Conservation (phyloP, 2,113 vertebrate species). For the Colaptes auratus region DNA sequence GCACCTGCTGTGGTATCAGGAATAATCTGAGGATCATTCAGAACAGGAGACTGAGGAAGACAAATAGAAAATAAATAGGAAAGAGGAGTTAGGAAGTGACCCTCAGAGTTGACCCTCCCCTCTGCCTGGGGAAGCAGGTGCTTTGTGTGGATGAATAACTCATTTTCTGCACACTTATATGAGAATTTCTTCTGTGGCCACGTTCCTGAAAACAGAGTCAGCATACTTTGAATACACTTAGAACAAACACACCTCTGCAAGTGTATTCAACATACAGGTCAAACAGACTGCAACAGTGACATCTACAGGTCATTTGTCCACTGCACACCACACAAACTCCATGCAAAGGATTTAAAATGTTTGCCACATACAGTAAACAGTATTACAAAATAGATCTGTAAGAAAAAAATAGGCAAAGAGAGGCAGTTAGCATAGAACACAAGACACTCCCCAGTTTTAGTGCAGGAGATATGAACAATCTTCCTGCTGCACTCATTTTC, state of each 20-base stretch:
- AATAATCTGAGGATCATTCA: neutral
- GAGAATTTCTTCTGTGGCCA: neutral
- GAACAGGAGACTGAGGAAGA: neutral
- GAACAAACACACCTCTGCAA: neutral
- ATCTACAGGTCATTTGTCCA: neutral
- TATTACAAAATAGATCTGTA: slow-evolving; percentile 84
- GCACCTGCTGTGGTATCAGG: neutral
- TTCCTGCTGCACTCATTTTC: neutral
- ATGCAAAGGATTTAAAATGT: slow-evolving; percentile 29
- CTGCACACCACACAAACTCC: slow-evolving; percentile 26
- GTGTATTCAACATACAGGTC: accelerated
- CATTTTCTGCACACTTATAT: neutral
- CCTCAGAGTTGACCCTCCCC: neutral
- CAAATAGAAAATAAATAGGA: neutral
- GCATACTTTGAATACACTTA: neutral
- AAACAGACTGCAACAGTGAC: neutral
- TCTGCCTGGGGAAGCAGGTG: neutral
- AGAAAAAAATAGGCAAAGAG: slow-evolving; percentile 42
- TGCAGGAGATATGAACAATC: neutral
- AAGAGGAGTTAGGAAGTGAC: neutral
- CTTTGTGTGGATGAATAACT: neutral
- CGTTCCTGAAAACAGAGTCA: neutral
- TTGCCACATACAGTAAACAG: slow-evolving; percentile 85
- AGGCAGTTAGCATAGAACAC: neutral
- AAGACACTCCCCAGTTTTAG: neutral